Conservation (phyloP, 2,797 vertebrate genomes). For the Trachurus trachurus region DNA sequence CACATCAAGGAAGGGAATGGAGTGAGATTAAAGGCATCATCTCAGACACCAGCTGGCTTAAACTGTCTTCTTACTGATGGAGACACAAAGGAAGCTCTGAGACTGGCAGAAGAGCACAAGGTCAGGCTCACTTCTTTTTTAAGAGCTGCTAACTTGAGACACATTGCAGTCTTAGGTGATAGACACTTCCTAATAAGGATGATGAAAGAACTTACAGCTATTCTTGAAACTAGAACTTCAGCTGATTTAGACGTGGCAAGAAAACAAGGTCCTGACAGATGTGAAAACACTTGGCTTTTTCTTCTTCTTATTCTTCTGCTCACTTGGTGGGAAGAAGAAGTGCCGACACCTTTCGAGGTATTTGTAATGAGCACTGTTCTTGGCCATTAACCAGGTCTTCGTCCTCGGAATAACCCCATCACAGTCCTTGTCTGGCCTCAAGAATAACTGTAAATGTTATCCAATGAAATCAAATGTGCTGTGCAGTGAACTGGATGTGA, state of each 20-base stretch:
- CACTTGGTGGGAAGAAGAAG: constrained; percentile 2
- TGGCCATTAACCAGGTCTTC: constrained; percentile 46
- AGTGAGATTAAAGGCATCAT: constrained; percentile 65
- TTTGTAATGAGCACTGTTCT: constrained; percentile 46
- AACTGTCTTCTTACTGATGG: constrained; percentile 59
- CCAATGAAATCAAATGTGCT: constrained; percentile 70
- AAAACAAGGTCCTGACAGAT: not conserved
- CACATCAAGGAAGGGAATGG: constrained; percentile 60
- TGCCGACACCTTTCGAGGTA: not conserved
- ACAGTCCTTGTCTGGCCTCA: constrained; percentile 41
- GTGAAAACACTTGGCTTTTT: constrained; percentile 1
- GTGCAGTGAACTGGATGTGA: constrained; percentile 52
- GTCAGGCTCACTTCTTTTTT: constrained; percentile 33
- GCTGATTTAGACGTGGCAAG: constrained; percentile 23
- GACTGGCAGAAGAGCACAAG: constrained; percentile 18
- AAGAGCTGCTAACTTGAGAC: constrained; percentile 36
- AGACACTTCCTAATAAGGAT: constrained; percentile 20
- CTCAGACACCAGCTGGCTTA: constrained; percentile 61
- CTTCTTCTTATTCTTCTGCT: not conserved
- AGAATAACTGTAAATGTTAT: constrained; percentile 63
- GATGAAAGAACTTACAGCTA: constrained; percentile 8
- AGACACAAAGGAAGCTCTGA: constrained; percentile 57
- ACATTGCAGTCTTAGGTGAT: constrained; percentile 22
- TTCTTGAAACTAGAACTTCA: constrained; percentile 12
- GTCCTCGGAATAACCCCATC: constrained; percentile 68